Evolutionary conservation across 2,113 vertebrate genomes (phyloP).

Genomic region (Macaca nemestrina): DNA sequence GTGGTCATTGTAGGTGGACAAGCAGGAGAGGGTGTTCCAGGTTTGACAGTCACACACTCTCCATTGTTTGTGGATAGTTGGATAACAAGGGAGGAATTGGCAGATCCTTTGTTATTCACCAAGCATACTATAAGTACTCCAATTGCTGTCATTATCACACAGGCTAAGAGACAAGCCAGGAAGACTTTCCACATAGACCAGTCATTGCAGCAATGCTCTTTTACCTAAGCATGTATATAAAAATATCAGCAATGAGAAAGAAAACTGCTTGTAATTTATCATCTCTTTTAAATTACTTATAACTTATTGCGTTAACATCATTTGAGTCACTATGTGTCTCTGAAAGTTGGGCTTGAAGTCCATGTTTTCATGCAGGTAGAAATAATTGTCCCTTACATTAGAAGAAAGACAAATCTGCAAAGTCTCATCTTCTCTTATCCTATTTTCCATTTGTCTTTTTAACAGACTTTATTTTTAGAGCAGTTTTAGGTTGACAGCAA

Average conservation of each 20-base stretch:
- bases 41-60: neutral
- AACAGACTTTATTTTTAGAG: neutral
- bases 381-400: neutral
- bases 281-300: neutral
- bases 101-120: conserved; percentile 31
- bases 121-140: conserved; percentile 76
- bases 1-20: neutral
- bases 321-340: neutral
- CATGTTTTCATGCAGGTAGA: neutral
- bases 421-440: neutral
- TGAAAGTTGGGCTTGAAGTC: neutral
- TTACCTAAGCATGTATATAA: conserved; percentile 51
- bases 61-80: neutral
- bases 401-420: neutral
- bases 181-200: conserved; percentile 79
- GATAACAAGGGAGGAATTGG: neutral
- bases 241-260: neutral
- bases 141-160: conserved; percentile 70
- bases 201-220: neutral
- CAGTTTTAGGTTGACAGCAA: neutral
- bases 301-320: neutral
- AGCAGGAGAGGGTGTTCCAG: neutral
- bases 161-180: conserved; percentile 80
- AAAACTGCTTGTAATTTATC: neutral
- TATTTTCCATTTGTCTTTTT: neutral